These are phyloP conservation scores for Phylloscopus trochiloides DNA, from an alignment of 2,113 vertebrate species.

Conservation along the genomic window DNA sequence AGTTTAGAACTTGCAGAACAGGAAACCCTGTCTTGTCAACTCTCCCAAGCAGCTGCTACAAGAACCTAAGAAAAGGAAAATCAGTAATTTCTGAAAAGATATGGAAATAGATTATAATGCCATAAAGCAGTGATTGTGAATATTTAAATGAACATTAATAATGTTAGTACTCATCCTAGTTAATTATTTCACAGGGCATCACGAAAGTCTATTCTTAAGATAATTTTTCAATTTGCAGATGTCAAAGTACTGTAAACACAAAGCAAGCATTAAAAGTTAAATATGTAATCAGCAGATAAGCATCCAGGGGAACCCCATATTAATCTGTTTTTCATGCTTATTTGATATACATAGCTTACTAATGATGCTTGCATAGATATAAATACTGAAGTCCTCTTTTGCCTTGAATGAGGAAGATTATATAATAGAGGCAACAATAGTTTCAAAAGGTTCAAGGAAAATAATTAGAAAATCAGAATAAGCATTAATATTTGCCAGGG, in stretches of 20 bases:
- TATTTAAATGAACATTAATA: neutral
- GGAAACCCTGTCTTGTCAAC: neutral
- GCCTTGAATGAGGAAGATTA: neutral
- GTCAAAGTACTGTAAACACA: neutral
- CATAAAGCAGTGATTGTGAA: neutral
- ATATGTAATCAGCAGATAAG: constrained; percentile 10
- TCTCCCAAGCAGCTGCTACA: neutral
- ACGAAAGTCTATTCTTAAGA: neutral
- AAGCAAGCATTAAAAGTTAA: neutral
- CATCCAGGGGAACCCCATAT: neutral
- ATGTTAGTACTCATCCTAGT: neutral
- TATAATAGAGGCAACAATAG: neutral
- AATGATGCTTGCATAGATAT: neutral
- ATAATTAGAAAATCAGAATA: neutral
- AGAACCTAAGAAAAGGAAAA: neutral
- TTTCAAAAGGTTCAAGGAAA: neutral
- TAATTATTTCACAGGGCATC: neutral
- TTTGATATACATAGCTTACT: neutral
- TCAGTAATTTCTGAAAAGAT: neutral
- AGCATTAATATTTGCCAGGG: neutral
- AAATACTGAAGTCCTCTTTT: neutral
- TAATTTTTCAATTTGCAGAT: constrained; percentile 34
- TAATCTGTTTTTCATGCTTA: neutral
- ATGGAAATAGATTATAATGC: neutral
- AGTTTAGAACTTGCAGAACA: neutral